These are phyloP conservation scores for Gambusia yucatana DNA, from an alignment of 2,797 vertebrate genomes.

Conservation along the genomic window DNA sequence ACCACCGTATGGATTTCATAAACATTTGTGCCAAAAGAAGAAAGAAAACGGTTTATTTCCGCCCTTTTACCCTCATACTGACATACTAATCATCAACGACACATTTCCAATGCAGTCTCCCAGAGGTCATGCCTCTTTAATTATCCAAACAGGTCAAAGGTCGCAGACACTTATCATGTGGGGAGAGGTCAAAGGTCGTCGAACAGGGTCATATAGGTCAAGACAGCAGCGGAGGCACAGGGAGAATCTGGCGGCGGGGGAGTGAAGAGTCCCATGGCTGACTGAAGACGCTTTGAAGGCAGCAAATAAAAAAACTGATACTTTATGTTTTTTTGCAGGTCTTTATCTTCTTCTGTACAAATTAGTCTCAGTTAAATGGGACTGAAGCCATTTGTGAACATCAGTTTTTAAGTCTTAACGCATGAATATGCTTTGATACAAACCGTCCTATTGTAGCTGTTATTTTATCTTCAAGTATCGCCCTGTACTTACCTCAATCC, in stretches of 20 bases:
- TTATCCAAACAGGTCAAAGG: slow-evolving; percentile 79
- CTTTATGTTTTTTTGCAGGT: background rate
- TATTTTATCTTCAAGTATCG: background rate
- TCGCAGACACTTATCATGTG: slow-evolving; percentile 79
- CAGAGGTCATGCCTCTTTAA: slow-evolving; percentile 75
- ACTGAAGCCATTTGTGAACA: background rate
- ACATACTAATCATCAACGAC: slow-evolving; percentile 64
- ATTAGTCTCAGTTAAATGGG: background rate
- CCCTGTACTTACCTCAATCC: background rate
- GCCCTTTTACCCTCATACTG: slow-evolving; percentile 65
- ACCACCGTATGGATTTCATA: background rate
- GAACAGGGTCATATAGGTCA: slow-evolving; percentile 64
- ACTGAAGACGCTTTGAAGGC: slow-evolving; percentile 9
- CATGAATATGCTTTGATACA: background rate
- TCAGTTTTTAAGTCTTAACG: background rate
- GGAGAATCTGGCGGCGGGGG: slow-evolving; percentile 47
- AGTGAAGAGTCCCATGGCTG: slow-evolving; percentile 48
- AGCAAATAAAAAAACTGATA: background rate
- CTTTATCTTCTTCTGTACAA: background rate
- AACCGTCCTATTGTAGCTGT: background rate
- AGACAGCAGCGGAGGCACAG: slow-evolving; percentile 47
- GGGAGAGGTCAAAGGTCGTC: slow-evolving; percentile 69
- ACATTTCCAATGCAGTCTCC: slow-evolving; percentile 67
- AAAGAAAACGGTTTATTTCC: slow-evolving; percentile 38
- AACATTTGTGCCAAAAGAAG: background rate